Conservation (phyloP, 2,113 vertebrate genomes). For the Atherinomorus stipes region DNA sequence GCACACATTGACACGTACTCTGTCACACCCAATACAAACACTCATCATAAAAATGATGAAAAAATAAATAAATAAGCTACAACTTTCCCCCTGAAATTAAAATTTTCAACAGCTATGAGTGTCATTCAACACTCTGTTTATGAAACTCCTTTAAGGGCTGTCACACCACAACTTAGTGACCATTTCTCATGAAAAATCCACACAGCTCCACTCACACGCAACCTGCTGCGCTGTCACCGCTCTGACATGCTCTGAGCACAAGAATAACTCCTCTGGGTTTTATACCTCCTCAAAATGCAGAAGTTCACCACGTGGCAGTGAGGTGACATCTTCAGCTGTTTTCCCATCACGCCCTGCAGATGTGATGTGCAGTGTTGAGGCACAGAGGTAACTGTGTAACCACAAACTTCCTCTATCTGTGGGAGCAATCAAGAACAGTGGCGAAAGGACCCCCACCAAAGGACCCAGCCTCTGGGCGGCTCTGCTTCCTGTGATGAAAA, state of each 20-base stretch:
- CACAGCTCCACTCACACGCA: neutral
- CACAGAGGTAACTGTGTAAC: slow-evolving; percentile 41
- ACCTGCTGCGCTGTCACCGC: slow-evolving; percentile 21
- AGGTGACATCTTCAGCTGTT: slow-evolving; percentile 36
- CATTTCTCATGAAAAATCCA: neutral
- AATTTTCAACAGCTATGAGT: neutral
- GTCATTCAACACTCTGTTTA: rapidly evolving
- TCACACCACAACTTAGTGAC: neutral
- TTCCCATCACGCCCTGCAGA: slow-evolving; percentile 71
- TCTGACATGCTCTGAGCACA: slow-evolving; percentile 27
- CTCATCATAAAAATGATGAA: neutral
- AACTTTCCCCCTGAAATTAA: neutral
- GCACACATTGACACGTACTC: slow-evolving; percentile 3
- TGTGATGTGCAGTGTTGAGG: slow-evolving; percentile 22
- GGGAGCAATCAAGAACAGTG: slow-evolving; percentile 32
- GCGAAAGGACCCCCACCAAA: slow-evolving; percentile 31
- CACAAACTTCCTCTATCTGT: slow-evolving; percentile 72
- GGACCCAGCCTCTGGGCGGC: slow-evolving; percentile 47
- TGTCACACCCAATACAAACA: slow-evolving; percentile 13
- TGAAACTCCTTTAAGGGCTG: neutral
- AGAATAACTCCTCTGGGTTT: slow-evolving; percentile 76
- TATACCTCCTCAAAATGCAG: slow-evolving; percentile 78
- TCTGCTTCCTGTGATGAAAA: slow-evolving; percentile 65
- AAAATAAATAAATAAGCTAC: too few species aligned
- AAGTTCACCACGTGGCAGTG: slow-evolving; percentile 73